Evolutionary conservation across 1,140 invertebrate genomes (phyloP).

Genomic region (Leptestheria dahalacensis): DNA sequence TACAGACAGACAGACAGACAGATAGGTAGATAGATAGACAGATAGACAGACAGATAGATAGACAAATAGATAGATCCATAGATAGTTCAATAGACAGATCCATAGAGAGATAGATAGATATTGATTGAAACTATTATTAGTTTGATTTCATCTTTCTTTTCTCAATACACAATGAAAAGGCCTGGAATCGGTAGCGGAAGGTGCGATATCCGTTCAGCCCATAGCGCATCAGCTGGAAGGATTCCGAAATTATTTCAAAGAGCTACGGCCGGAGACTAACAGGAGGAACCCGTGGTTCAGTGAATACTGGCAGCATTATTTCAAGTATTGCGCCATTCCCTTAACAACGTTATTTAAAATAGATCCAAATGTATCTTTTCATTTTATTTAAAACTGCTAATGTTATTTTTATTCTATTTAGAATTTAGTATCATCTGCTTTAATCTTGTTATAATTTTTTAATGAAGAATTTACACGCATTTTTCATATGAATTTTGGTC

Average conservation of each 20-base stretch:
- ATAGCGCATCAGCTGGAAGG: conserved; percentile 30
- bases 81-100: too few relatives aligned
- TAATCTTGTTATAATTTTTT: too few relatives aligned
- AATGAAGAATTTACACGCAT: background rate
- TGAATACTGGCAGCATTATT: conserved; percentile 48
- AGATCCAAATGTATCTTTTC: too few relatives aligned
- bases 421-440: too few relatives aligned
- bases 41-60: too few relatives aligned
- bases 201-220: conserved; percentile 39
- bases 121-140: too few relatives aligned
- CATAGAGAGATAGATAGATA: too few relatives aligned
- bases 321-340: conserved; percentile 26
- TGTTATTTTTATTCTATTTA: background rate
- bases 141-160: too few relatives aligned
- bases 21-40: too few relatives aligned
- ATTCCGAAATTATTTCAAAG: conserved; percentile 37
- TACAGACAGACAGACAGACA: too few relatives aligned
- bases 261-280: conserved; percentile 26
- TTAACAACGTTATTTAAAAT: too few relatives aligned
- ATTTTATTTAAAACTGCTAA: background rate
- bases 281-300: conserved; percentile 39
- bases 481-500: background rate
- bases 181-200: conserved; percentile 28
- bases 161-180: background rate
- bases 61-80: too few relatives aligned